phyloP scores from a whole-genome alignment of 2,888 invertebrate genomes.

The Crocallis elinguaria region DNA sequence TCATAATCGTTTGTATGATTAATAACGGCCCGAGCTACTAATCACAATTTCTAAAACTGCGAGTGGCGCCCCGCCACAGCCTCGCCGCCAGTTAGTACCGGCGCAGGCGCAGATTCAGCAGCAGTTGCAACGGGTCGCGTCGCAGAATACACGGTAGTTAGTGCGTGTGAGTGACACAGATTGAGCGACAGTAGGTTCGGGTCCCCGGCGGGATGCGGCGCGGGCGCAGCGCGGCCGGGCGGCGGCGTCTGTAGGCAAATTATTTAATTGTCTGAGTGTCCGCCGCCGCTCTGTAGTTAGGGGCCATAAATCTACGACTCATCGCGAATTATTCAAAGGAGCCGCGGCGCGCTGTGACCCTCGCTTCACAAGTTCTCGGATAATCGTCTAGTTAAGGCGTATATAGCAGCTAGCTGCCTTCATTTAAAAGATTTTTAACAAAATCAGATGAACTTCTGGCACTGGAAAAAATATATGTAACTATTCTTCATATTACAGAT shows the following conservation, averaged over 20 bases:
- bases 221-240: conserved; percentile 19
- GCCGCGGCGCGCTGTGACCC: conserved; percentile 44
- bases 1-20: conserved; percentile 49
- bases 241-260: conserved; percentile 71
- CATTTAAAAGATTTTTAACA: background rate
- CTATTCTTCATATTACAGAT: no score
- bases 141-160: background rate
- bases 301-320: conserved; percentile 77
- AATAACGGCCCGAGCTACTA: conserved; percentile 52
- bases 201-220: no score
- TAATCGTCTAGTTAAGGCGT: background rate
- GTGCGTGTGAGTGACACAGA: background rate
- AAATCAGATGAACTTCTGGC: no score
- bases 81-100: background rate
- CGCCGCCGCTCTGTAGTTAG: conserved; percentile 70
- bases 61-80: conserved; percentile 27
- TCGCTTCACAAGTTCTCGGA: background rate
- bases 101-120: background rate
- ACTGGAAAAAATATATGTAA: no score
- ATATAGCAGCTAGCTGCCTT: no score
- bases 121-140: background rate
- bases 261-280: conserved; percentile 71
- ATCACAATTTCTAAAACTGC: conserved; percentile 53
- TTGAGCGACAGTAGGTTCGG: background rate
- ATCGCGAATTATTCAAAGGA: conserved; percentile 79